Conservation (phyloP, 2,113 vertebrate genomes). For the Probosciger aterrimus region DNA sequence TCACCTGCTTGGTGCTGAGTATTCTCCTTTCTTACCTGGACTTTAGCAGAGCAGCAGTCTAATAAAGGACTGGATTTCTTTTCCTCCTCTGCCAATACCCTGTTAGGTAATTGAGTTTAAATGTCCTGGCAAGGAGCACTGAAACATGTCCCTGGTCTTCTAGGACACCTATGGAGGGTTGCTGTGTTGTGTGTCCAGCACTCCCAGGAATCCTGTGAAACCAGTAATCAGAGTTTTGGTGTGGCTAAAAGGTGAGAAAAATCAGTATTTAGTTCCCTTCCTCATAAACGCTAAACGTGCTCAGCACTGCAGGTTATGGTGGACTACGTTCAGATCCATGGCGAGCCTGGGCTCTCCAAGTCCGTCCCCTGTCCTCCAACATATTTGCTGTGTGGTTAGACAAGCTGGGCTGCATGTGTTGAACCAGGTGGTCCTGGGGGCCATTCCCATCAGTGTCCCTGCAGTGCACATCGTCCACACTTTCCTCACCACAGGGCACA, state of each 20-base stretch:
- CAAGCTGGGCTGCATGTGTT: background rate
- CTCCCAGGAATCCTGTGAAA: background rate
- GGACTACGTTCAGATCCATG: background rate
- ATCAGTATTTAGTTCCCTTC: background rate
- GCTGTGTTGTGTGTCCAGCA: background rate
- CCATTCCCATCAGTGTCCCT: background rate
- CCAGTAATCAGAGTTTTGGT: background rate
- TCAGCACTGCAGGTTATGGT: rapidly evolving
- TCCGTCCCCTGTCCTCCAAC: background rate
- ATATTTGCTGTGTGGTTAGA: background rate
- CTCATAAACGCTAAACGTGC: background rate
- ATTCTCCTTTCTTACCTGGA: background rate
- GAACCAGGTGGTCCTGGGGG: background rate
- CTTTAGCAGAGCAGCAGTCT: background rate
- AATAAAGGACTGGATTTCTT: background rate
- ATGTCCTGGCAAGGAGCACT: background rate
- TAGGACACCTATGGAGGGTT: background rate
- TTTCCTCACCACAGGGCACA: background rate
- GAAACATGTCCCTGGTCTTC: background rate
- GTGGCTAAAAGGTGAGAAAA: background rate
- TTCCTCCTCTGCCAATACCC: background rate
- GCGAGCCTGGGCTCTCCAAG: background rate
- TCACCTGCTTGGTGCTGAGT: background rate
- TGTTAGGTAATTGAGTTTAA: background rate
- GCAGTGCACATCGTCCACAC: rapidly evolving